A percentile compares a stretch with the other conserved stretches of the same genome.
phyloP scores from a whole-genome alignment of 2,888 invertebrate genomes.

The Erpobdella octoculata region DNA sequence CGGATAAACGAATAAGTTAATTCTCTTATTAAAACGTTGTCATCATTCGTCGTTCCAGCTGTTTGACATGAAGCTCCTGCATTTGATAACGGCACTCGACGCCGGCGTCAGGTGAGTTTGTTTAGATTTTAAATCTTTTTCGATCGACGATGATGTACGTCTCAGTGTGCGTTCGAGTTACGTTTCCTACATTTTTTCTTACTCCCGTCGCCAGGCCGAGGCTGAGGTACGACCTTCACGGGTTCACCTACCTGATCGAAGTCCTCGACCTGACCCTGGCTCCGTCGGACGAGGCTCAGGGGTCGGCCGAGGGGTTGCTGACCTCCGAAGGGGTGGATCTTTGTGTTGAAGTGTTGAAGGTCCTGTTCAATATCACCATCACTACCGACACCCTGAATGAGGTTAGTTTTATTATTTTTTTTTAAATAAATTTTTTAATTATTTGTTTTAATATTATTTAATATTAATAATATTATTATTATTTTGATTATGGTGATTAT shows the following conservation, averaged over 20 bases:
- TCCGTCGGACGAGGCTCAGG: slow-evolving; percentile 42
- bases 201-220: slow-evolving; percentile 44
- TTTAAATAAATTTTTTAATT: background rate
- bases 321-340: slow-evolving; percentile 51
- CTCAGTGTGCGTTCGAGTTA: background rate
- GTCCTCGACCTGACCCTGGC: slow-evolving; percentile 52
- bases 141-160: background rate
- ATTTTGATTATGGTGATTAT: background rate
- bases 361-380: slow-evolving; percentile 54
- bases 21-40: background rate
- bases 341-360: slow-evolving; percentile 54
- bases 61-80: slow-evolving; percentile 79
- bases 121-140: background rate
- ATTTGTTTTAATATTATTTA: background rate
- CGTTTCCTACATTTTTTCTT: no score
- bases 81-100: slow-evolving; percentile 77
- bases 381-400: slow-evolving; percentile 52
- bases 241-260: slow-evolving; percentile 54
- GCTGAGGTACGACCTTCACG: slow-evolving; percentile 52
- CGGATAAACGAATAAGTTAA: background rate
- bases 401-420: no score
- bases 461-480: background rate
- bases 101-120: slow-evolving; percentile 56
- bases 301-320: slow-evolving; percentile 38
- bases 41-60: slow-evolving; percentile 51